Base-by-base conservation (phyloP, 1,140 invertebrate genomes). In the Musca vetustissima region DNA sequence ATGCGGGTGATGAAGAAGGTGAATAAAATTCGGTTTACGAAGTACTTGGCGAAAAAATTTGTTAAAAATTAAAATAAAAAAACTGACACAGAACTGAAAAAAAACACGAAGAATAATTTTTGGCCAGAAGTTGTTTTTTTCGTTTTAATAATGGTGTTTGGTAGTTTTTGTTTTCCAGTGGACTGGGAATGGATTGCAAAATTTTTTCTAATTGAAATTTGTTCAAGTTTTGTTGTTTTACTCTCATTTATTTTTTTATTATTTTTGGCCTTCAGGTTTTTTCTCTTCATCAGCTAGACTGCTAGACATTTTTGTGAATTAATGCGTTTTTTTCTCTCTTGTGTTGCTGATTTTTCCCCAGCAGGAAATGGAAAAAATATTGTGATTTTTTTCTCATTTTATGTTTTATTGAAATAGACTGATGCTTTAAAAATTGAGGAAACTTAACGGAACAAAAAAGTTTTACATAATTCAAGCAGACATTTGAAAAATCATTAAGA, bases 211-310 rank as follows among this genome's bases (percentile, higher is more conserved):
- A 52, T 66, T 66, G 64, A 50, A 50, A 52, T 64, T 64, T 43
- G 22, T 50, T 49, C n/a, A 25, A 66, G 21, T 66, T 21, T 43
- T 36, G 61, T 65, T 22, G 2, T 25, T 66, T 53, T 53, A 53
- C 17, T 53, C 7, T 13, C 36, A 43, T 43, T 43, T 53, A 53
- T 21, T 66, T 66, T 17, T 49, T 13, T 24, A 15, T 50, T 66
- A 66, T 73, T 66, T 73, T 68, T 67, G 57, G 57, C 57, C 57
- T 61, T 61, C 57, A 61, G 57, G 57, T 61, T 43, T 66, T 47
- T 64, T 64, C 43, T 48, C 28, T 57, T 57, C 55, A 59, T 28
- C 24, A 13, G 13, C 47, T 53, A 53, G 32, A 17, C 19, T 66
- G 43, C 48, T 36, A 48, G 64, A 53, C 64, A 25, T 66, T 66